Evolutionary conservation across 2,888 invertebrate species (phyloP).

Genomic region (Pterostichus madidus): DNA sequence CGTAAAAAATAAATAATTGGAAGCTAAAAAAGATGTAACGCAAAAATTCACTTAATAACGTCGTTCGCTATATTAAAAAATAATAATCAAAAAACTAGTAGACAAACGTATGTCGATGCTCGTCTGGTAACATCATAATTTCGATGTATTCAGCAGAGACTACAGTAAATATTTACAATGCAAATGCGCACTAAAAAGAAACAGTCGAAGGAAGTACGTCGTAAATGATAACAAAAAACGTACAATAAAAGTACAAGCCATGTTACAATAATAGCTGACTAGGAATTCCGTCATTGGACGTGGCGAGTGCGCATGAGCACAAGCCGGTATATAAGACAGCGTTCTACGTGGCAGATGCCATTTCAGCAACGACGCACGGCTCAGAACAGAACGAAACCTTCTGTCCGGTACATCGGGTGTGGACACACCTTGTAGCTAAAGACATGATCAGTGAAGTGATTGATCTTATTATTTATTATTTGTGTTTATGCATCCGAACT

Average conservation of each 20-base stretch:
- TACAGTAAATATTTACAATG: slow-evolving; percentile 67
- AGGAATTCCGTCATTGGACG: slow-evolving; percentile 65
- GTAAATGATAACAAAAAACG: slow-evolving; percentile 66
- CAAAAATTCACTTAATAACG: slow-evolving; percentile 36
- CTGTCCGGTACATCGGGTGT: slow-evolving; percentile 15
- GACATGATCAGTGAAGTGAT: slow-evolving; percentile 63
- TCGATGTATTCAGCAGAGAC: slow-evolving; percentile 60
- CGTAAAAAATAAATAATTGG: slow-evolving; percentile 20
- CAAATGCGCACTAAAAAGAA: slow-evolving; percentile 66
- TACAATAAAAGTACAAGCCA: slow-evolving; percentile 56
- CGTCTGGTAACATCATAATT: slow-evolving; percentile 46
- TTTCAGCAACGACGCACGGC: slow-evolving; percentile 53
- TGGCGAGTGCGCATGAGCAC: slow-evolving; percentile 50
- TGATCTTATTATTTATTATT: slow-evolving; percentile 62
- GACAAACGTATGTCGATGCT: slow-evolving; percentile 37
- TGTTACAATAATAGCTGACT: slow-evolving; percentile 66
- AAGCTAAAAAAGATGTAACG: neutral
- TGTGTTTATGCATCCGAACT: slow-evolving; percentile 60
- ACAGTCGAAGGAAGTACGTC: slow-evolving; percentile 66
- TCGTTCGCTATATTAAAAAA: neutral
- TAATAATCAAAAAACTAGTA: neutral
- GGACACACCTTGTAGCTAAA: slow-evolving; percentile 53
- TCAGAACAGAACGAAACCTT: slow-evolving; percentile 21
- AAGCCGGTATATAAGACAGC: slow-evolving; percentile 53
- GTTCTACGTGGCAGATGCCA: slow-evolving; percentile 58